These are phyloP conservation scores for Oreochromis mossambicus DNA, from an alignment of 2,797 vertebrate genomes.

Conservation along the genomic window DNA sequence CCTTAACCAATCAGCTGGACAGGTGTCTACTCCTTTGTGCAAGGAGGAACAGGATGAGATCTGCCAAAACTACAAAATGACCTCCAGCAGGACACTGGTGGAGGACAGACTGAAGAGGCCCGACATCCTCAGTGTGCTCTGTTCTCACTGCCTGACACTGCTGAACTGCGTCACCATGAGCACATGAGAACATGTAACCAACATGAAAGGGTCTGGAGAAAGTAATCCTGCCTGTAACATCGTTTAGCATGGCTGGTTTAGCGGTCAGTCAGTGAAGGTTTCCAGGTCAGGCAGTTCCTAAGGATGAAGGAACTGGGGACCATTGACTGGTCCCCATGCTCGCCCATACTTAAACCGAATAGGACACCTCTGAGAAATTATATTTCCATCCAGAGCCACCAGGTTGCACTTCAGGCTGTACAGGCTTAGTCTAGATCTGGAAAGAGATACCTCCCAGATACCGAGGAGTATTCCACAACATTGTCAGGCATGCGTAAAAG, in stretches of 20 bases:
- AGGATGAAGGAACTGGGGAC: not conserved
- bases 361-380: not conserved
- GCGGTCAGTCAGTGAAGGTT: not conserved
- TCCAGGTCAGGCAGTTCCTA: rapidly evolving
- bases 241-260: not conserved
- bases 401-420: not conserved
- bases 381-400: not conserved
- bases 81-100: not conserved
- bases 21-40: not conserved
- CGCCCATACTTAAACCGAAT: not conserved
- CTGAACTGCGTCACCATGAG: not conserved
- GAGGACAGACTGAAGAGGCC: not conserved
- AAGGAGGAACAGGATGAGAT: not conserved
- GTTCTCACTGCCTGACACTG: not conserved
- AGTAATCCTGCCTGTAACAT: not conserved
- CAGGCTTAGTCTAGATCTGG: rapidly evolving
- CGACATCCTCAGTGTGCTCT: rapidly evolving
- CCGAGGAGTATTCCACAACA: not conserved
- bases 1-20: not conserved
- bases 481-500: not conserved
- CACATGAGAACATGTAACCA: not conserved
- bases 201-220: not conserved
- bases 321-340: not conserved
- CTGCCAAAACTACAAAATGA: not conserved
- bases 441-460: not conserved